Base-by-base conservation (phyloP, 2,888 invertebrate genomes). In the Myathropa florea region DNA sequence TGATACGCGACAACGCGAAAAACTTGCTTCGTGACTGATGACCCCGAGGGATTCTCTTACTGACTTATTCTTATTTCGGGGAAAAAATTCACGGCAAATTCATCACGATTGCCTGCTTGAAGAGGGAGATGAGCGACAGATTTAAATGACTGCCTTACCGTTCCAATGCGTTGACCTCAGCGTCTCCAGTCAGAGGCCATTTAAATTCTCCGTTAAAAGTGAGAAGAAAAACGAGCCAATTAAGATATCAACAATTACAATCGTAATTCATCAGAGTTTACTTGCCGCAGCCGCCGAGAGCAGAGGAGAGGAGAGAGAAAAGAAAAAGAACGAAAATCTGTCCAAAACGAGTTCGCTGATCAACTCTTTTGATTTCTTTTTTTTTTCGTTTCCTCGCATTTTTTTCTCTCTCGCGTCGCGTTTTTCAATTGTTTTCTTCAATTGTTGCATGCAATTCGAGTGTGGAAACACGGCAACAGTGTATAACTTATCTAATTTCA, bases 231-330 rank as follows among this genome's bases (percentile, higher is more conserved):
- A 75, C 75, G 81, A 63, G 68, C 61, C 77, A 81, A 82, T 82
- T 82, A 85, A 84, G 72, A 81, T 81, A 81, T 78, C 78, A 70
- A 39, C 68, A 81, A 75, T 81, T 81, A 75, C 70, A 73, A 70
- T 75, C 24, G 81, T 68, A 68, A 63, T 68, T 70, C 68, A 70
- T 81, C 39, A 64, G 61, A 67, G 57, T 33, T 28, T 9, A 33
- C 53, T n/a, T n/a, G n/a, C 60, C 24, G 36, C 28, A 36, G 63
- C 33, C 46, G n/a, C 46, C 10, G 28, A 10, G 26, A 18, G 26
- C 67, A 57, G 18, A 33, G 60, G 55, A 46, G 36, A 59, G 28
- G 33, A 36, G 55, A n/a, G 10, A 7, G 61, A 26, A 28, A 39
- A 24, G 10, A 24, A 18, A 28, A 39, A n/a, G 24, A 21, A 63